Base-by-base conservation (phyloP, 2,113 vertebrate genomes). In the Odontesthes bonariensis region DNA sequence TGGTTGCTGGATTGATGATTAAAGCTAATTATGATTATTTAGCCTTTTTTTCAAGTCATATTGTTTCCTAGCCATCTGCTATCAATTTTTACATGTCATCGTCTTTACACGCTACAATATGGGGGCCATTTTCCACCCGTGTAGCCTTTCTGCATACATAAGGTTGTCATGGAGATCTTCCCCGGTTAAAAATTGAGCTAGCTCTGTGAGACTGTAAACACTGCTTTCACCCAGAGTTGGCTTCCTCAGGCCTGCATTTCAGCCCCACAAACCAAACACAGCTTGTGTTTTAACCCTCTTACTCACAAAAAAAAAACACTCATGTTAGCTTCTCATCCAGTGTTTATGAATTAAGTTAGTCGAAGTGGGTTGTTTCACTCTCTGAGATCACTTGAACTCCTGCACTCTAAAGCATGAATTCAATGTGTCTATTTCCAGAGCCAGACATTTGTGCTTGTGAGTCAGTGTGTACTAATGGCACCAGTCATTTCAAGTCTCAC, bases 291-390 rank as follows among this genome's bases (percentile, higher is more conserved):
- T 35, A 79, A 79, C 67, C 42, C 82, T 75, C 56, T 70, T 27
- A 40, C 27, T 77, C 33, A 1, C 57, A 67, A 70, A 60, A 75
- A 68, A 35, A 38, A 10, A 3, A 1, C 69, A 77, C 69, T 79
- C 57, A 17, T 51, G 68, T 64, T 75, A 65, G 33, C 74, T 46
- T 68, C 71, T 86, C 84, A 69, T 88, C 35, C 78, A 78, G 79
- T 86, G 79, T 86, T 89, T 55, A 86, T 90, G 70, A 52, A 53
- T 67, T 85, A 53, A 85, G 87, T 84, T 68, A 86, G 82, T 71
- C 79, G 81, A 75, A 81, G 61, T 64, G 66, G 38, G 22, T 52
- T 53, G 38, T 61, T 85, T 83, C 56, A 31, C 42, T 68, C 73
- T 69, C 57, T 20, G 33, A 77, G 58, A 81, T 51, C 69, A 59